Base-by-base conservation (phyloP, 2,113 vertebrate genomes). In the Aplodontia rufa region DNA sequence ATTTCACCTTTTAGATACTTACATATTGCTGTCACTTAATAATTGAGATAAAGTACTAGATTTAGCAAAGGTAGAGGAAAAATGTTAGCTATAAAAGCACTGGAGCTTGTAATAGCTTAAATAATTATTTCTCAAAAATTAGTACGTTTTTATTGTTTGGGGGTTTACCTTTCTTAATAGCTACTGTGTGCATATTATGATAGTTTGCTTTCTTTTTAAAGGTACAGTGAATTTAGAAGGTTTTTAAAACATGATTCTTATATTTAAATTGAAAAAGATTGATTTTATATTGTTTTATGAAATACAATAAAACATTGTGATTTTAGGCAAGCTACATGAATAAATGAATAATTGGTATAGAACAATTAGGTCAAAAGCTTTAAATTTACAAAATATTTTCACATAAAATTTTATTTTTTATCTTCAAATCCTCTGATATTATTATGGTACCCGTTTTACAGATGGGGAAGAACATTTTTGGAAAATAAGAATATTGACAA, bases 31-130 rank as follows among this genome's bases (percentile, higher is more conserved):
- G 71, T 95, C 86, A 85, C 93, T 95, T 97, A 93, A 93, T 98
- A 98, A 98, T 95, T 89, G 95, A 98, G 97, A 98, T 89, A 96
- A 98, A 98, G 86, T 96, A 96, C 89, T 81, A 71, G n/a, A 96
- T 97, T 97, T 97, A 97, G 89, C 90, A 95, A 95, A 97, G 62
- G 5, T 24, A 30, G 72, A 72, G 75, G 53, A 92, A 85, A 90
- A 82, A 69, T 64, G 58, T 49, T 93, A 90, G 83, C 71, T 91
- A 96, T 87, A 93, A 94, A 97, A 96, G 66, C 62, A 83, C 37
- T 69, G 80, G 60, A 87, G 58, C 35, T 71, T 98, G 24, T 90
- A 98, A 96, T 49, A 90, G 88, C 68, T 96, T 93, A 97, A 96
- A 94, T 93, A 97, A 97, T 97, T 97, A 96, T 95, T 98, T 97